Conservation (phyloP, 2,797 vertebrate genomes). For the Lacerta bilineata region DNA sequence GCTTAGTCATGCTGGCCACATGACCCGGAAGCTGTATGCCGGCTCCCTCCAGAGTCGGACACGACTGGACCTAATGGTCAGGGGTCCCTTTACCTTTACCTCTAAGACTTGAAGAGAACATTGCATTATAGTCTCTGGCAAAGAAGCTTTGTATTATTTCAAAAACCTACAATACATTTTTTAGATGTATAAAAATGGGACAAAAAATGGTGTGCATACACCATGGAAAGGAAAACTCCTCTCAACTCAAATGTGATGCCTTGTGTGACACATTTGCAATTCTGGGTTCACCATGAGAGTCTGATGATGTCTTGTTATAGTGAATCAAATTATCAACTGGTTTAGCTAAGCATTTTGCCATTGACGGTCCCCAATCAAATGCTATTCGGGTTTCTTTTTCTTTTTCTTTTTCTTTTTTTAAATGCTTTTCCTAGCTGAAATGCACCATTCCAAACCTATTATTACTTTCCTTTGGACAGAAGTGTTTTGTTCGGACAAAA, state of each 20-base stretch:
- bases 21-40: too few species aligned
- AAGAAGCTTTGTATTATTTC: neutral
- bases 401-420: neutral
- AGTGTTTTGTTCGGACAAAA: neutral
- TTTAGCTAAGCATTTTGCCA: constrained; percentile 6
- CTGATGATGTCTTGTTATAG: constrained; percentile 11
- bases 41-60: too few species aligned
- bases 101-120: too few species aligned
- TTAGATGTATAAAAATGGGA: neutral
- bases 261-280: neutral
- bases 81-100: too few species aligned
- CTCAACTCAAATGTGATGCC: neutral
- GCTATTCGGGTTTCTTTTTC: neutral
- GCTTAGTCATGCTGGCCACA: too few species aligned
- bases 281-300: constrained; percentile 19
- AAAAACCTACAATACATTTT: neutral
- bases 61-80: too few species aligned
- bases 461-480: neutral
- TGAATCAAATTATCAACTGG: neutral
- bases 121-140: too few species aligned
- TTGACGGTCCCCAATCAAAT: neutral
- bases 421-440: neutral
- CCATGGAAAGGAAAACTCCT: neutral
- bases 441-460: constrained; percentile 33
- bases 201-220: neutral